A percentile compares a stretch with the other conserved stretches of the same genome.
phyloP scores from a whole-genome alignment of 2,888 invertebrate species.

The Hoplodrina blanda region DNA sequence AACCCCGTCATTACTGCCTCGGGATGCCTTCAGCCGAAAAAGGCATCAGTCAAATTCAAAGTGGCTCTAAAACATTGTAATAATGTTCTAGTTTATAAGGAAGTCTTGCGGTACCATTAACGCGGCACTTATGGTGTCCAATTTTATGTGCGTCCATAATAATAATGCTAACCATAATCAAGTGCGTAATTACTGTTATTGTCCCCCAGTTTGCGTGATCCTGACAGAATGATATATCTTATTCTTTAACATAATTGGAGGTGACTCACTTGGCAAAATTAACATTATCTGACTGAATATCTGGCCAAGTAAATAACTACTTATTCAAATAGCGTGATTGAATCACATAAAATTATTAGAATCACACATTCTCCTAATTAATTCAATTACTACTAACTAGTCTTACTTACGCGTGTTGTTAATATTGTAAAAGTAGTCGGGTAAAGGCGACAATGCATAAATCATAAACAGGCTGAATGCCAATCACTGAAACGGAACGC shows the following conservation, averaged over 20 bases:
- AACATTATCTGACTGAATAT: slow-evolving; percentile 5
- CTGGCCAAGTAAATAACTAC: neutral
- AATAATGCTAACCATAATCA: slow-evolving; percentile 30
- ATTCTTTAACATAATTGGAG: neutral
- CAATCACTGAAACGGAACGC: slow-evolving; percentile 82
- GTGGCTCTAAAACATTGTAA: slow-evolving; percentile 27
- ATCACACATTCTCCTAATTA: slow-evolving; percentile 44
- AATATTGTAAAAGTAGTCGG: slow-evolving; percentile 71
- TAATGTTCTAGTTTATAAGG: slow-evolving; percentile 36
- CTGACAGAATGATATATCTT: slow-evolving; percentile 26
- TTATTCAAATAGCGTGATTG: slow-evolving; percentile 32
- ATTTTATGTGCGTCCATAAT: slow-evolving; percentile 32
- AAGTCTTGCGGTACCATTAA: slow-evolving; percentile 45
- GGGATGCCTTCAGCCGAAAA: neutral
- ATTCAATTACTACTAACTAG: slow-evolving; percentile 47
- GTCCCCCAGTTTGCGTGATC: slow-evolving; percentile 33
- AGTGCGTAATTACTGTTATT: slow-evolving; percentile 51
- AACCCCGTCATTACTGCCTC: neutral
- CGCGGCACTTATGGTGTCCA: slow-evolving; percentile 40
- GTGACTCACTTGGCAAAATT: slow-evolving; percentile 27
- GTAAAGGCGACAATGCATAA: slow-evolving; percentile 71
- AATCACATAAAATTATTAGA: slow-evolving; percentile 15
- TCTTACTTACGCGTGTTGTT: slow-evolving; percentile 45
- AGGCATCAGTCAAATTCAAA: slow-evolving; percentile 16
- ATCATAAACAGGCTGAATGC: slow-evolving; percentile 77